Evolutionary conservation across 2,888 invertebrate species (phyloP).

Genomic region (Lepidochrysops patricia): DNA sequence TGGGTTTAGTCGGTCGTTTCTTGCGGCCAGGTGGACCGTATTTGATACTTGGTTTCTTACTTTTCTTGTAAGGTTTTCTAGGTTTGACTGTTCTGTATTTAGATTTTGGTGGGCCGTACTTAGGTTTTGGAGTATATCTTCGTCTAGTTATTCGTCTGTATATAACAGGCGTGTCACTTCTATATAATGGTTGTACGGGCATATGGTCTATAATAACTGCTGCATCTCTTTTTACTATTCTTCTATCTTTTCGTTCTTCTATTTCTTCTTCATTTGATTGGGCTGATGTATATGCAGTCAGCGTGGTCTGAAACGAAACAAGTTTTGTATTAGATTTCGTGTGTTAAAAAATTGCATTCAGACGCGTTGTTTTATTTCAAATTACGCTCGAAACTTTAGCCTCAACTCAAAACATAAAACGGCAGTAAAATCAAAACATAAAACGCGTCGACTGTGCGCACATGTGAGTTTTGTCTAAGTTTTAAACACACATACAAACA

Average conservation of each 20-base stretch:
- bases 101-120: conserved; percentile 33
- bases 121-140: conserved; percentile 33
- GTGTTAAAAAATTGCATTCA: no score
- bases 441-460: no score
- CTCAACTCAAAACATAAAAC: no score
- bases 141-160: conserved; percentile 40
- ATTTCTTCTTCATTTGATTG: conserved; percentile 30
- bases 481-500: not conserved
- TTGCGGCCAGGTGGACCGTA: conserved; percentile 33
- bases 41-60: conserved; percentile 35
- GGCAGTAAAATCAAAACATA: no score
- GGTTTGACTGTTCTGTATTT: conserved; percentile 38
- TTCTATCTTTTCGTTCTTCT: conserved; percentile 26
- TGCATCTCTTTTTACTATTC: conserved; percentile 41
- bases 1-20: conserved; percentile 34
- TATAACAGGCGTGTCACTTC: conserved; percentile 42
- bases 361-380: no score
- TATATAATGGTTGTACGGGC: conserved; percentile 35
- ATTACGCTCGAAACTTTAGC: no score
- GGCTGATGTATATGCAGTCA: conserved; percentile 36
- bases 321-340: not conserved
- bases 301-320: conserved; percentile 45
- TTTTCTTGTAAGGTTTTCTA: conserved; percentile 39
- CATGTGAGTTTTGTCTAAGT: no score
- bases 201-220: conserved; percentile 42